Evolutionary conservation across 2,797 vertebrate species (phyloP).

Genomic region (Decapterus maruadsi): DNA sequence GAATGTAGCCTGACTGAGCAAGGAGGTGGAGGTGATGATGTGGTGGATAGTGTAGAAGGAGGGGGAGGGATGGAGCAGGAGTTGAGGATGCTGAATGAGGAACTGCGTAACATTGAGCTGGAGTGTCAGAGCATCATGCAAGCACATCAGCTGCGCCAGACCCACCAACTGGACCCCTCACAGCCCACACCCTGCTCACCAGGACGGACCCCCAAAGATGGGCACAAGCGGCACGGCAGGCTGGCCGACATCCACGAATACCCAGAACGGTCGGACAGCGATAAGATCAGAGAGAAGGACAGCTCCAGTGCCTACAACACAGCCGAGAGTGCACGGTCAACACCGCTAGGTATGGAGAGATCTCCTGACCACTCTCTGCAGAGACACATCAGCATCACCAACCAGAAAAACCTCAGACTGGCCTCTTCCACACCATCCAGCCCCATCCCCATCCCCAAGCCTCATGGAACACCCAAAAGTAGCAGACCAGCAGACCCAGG

Average conservation of each 20-base stretch:
- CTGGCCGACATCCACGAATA: conserved; percentile 92
- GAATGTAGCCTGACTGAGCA: conserved; percentile 90
- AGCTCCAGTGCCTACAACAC: conserved; percentile 98
- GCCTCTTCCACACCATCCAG: conserved; percentile 64
- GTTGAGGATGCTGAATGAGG: conserved; percentile 94
- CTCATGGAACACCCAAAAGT: conserved; percentile 45
- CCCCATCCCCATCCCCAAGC: conserved; percentile 74
- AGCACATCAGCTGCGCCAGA: conserved; percentile 90
- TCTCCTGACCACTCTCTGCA: conserved; percentile 92
- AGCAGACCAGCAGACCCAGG: conserved; percentile 66
- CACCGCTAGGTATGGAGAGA: conserved; percentile 89
- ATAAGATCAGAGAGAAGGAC: conserved; percentile 90
- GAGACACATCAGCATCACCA: conserved; percentile 90
- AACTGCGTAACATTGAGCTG: conserved; percentile 93
- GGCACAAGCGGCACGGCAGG: conserved; percentile 82
- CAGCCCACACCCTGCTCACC: conserved; percentile 55
- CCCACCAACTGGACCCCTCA: conserved; percentile 76
- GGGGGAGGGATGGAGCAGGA: conserved; percentile 90
- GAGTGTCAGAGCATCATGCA: conserved; percentile 99
- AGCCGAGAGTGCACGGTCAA: conserved; percentile 94
- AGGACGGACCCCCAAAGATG: conserved; percentile 73
- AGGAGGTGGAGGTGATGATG: conserved; percentile 78
- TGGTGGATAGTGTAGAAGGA: conserved; percentile 76
- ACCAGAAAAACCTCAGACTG: conserved; percentile 91
- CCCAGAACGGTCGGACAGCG: conserved; percentile 88